A percentile compares a stretch with the other conserved stretches of the same genome.
phyloP scores from a whole-genome alignment of 2,888 invertebrate genomes.

The Phaonia tiefii region DNA sequence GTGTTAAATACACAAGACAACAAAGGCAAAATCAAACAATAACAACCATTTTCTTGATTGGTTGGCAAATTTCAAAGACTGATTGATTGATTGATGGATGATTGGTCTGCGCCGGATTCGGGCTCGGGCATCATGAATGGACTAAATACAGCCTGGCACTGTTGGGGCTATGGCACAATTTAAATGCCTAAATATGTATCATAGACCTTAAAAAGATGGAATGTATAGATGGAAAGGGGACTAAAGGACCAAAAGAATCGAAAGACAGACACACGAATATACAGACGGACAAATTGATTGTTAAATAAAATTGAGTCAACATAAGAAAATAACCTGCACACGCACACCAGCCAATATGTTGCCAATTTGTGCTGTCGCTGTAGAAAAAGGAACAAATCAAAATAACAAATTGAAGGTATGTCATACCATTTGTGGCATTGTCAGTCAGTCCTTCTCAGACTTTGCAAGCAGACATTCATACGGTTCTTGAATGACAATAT shows the following conservation, averaged over 20 bases:
- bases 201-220: neutral
- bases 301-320: slow-evolving; percentile 15
- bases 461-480: neutral
- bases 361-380: neutral
- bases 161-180: neutral
- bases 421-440: neutral
- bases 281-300: slow-evolving; percentile 9
- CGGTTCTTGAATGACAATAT: neutral
- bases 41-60: slow-evolving; percentile 46
- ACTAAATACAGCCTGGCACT: neutral
- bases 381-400: neutral
- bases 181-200: slow-evolving; percentile 4
- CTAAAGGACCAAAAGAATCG: neutral
- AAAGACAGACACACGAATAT: neutral
- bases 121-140: neutral
- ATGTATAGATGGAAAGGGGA: neutral
- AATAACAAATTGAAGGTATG: slow-evolving; percentile 15
- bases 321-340: neutral
- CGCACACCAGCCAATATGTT: neutral
- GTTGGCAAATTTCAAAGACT: slow-evolving; percentile 52
- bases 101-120: neutral
- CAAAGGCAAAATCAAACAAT: slow-evolving; percentile 39
- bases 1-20: slow-evolving; percentile 21
- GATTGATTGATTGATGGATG: slow-evolving; percentile 49
- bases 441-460: too few species aligned